Base-by-base conservation (phyloP, 2,113 vertebrate species). In the Eudyptes chrysolophus region DNA sequence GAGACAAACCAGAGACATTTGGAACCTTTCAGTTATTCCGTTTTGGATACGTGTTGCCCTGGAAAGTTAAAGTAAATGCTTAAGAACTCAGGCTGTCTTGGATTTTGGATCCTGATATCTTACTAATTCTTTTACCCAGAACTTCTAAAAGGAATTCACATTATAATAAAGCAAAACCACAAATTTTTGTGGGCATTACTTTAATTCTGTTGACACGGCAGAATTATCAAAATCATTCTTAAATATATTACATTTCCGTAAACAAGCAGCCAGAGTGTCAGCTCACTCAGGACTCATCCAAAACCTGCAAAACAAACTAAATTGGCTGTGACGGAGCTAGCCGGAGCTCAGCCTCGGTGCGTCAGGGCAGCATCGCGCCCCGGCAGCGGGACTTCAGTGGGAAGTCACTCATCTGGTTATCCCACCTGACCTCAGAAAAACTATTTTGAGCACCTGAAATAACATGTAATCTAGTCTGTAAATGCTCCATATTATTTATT, bases 11-110 rank as follows among this genome's bases (percentile, higher is more conserved):
- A 68, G 74, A 62, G 51, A 3, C 61, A 9, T 49, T 36, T 57
- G 38, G 34, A 49, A 66, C 38, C 18, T 42, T 51, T 38, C 1
- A 2, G 21, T 65, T 65, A 12, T 72, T 78, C 34, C 21, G 7
- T 42, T 52, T 71, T 0, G 11, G 42, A 15, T 65, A 16, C 0
- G 0, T 34, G 15, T 22, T 49, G 49, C 36, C 64, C 26, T 65
- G 57, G 76, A 22, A 83, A 62, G 21, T 86, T 57, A 44, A 86
- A 7, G 21, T 46, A 25, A 79, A 64, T 44, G 3, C 30, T 64
- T 25, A 38, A 64, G 48, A 77, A 49, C 25, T 86, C 16, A 16
- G 51, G 7, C 24, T 71, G 48, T 46, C n/a, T 51, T 2, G 6
- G 38, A 12, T 21, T 79, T 69, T 76, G n/a, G 51, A 71, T 84